Evolutionary conservation across 2,797 vertebrate species (phyloP).

Genomic region (Enteromius treurensis): DNA sequence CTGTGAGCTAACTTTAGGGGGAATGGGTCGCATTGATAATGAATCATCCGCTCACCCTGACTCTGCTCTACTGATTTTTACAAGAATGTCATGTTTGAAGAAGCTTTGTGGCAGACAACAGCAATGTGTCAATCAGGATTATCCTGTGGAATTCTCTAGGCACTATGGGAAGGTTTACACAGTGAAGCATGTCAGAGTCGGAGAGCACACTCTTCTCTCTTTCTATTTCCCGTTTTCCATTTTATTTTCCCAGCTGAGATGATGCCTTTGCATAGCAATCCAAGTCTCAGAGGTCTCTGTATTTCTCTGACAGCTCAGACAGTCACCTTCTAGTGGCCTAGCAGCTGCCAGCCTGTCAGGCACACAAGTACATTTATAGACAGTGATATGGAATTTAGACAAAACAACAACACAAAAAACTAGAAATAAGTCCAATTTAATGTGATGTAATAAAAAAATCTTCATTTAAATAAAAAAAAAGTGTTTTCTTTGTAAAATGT

Average conservation of each 20-base stretch:
- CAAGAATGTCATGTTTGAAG: slow-evolving; percentile 39
- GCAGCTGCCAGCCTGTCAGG: slow-evolving; percentile 13
- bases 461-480: neutral
- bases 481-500: neutral
- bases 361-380: neutral
- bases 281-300: slow-evolving; percentile 38
- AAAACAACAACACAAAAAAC: neutral
- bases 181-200: slow-evolving; percentile 43
- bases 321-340: slow-evolving; percentile 43
- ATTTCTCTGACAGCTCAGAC: slow-evolving; percentile 43
- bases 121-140: slow-evolving; percentile 53
- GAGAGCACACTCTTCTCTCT: slow-evolving; percentile 7
- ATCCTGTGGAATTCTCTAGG: slow-evolving; percentile 43
- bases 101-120: slow-evolving; percentile 43
- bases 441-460: neutral
- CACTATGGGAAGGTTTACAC: slow-evolving; percentile 33
- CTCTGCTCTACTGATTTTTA: slow-evolving; percentile 28
- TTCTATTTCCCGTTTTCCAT: slow-evolving; percentile 8
- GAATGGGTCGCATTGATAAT: slow-evolving; percentile 13
- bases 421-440: neutral
- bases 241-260: slow-evolving; percentile 16
- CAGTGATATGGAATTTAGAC: neutral
- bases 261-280: slow-evolving; percentile 55
- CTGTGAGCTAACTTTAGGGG: slow-evolving; percentile 26
- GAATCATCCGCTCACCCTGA: slow-evolving; percentile 11